Evolutionary conservation across 2,888 invertebrate species (phyloP).

Genomic region (Torymus auratus): DNA sequence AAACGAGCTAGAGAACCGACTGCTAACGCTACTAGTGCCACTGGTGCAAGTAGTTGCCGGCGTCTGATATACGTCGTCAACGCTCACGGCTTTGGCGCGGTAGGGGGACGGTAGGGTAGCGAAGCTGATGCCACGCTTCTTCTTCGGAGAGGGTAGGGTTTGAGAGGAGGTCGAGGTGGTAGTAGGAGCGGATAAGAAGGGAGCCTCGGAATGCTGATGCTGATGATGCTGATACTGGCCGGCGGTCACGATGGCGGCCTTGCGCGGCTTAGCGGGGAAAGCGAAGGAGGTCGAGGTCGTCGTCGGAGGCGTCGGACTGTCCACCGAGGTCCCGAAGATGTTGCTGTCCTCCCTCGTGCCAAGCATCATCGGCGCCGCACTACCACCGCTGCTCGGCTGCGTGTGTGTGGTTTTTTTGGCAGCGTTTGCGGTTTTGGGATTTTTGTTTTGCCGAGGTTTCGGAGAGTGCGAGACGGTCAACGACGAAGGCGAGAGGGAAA

Average conservation of each 20-base stretch:
- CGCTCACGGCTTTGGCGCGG: conserved; percentile 50
- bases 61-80: conserved; percentile 50
- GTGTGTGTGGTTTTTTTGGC: background rate
- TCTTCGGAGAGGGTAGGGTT: conserved; percentile 62
- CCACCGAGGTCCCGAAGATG: conserved; percentile 69
- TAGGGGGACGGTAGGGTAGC: conserved; percentile 66
- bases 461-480: background rate
- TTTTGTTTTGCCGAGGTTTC: background rate
- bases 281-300: conserved; percentile 17
- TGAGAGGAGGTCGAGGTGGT: conserved; percentile 58
- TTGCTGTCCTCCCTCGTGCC: conserved; percentile 20
- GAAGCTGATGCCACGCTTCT: conserved; percentile 71
- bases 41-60: background rate
- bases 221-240: conserved; percentile 11
- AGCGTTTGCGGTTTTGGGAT: background rate
- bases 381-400: too few relatives aligned
- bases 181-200: too few relatives aligned
- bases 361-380: background rate
- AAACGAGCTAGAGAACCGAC: background rate
- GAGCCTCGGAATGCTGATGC: conserved; percentile 59
- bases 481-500: background rate
- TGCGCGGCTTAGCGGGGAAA: conserved; percentile 33
- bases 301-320: conserved; percentile 63
- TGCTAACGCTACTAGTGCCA: background rate
- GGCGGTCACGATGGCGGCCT: background rate